A percentile compares a stretch with the other conserved stretches of the same genome.
Conservation (phyloP, 2,888 invertebrate genomes). For the Zhuqinia jingwanae region DNA sequence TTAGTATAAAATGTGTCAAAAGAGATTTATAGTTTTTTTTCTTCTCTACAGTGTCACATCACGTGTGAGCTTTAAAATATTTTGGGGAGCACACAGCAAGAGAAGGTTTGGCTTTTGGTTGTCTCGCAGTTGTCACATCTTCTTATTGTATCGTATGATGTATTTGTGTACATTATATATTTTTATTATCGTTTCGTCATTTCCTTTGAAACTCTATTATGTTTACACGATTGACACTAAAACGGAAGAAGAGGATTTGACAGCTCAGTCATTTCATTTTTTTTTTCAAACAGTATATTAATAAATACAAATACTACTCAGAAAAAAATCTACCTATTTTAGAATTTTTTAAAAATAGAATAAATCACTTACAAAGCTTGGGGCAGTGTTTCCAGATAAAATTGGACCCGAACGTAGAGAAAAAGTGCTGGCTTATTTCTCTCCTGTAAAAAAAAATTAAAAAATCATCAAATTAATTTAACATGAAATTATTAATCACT, state of each 20-base stretch:
- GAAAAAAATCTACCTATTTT: too few relatives aligned
- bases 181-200: too few relatives aligned
- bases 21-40: slow-evolving; percentile 51
- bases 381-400: slow-evolving; percentile 79
- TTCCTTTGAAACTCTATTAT: background rate
- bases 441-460: slow-evolving; percentile 74
- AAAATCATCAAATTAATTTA: slow-evolving; percentile 7
- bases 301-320: too few relatives aligned
- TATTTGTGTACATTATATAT: background rate
- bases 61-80: background rate
- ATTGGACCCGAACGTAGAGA: slow-evolving; percentile 78
- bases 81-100: background rate
- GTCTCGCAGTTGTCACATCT: background rate
- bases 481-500: background rate
- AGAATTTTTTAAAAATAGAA: too few relatives aligned
- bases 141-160: background rate
- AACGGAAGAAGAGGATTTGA: background rate
- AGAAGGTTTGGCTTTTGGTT: background rate
- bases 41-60: slow-evolving; percentile 26
- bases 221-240: background rate
- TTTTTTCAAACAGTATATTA: too few relatives aligned
- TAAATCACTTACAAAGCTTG: slow-evolving; percentile 78
- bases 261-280: too few relatives aligned
- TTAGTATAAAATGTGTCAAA: slow-evolving; percentile 52
- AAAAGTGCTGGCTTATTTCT: slow-evolving; percentile 76